A percentile compares a stretch with the other conserved stretches of the same genome.
These are phyloP conservation scores for Hyperoplus lanceolatus DNA, from an alignment of 2,797 vertebrate species.

Conservation along the genomic window DNA sequence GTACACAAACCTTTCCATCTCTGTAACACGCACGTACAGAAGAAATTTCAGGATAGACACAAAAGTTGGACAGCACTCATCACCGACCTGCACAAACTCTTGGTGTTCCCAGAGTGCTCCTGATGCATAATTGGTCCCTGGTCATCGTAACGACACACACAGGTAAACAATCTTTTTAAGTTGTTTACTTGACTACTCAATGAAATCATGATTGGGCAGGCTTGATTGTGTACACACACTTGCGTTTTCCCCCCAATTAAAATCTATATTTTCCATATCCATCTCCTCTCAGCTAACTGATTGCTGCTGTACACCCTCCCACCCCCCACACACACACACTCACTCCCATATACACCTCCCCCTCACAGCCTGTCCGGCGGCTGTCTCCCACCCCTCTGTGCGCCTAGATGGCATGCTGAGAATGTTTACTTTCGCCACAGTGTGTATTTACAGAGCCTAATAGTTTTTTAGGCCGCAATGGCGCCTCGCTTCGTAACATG, in stretches of 20 bases:
- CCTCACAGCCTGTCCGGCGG: constrained; percentile 70
- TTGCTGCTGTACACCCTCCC: constrained; percentile 53
- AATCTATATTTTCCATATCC: constrained; percentile 76
- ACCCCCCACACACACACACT: constrained; percentile 42
- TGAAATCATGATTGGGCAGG: constrained; percentile 42
- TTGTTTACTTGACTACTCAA: constrained; percentile 66
- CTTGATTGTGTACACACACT: constrained; percentile 48
- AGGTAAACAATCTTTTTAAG: constrained; percentile 63
- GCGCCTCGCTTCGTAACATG: constrained; percentile 84
- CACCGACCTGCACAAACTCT: constrained; percentile 53
- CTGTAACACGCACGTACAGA: constrained; percentile 13
- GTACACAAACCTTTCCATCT: constrained; percentile 23
- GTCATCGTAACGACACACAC: constrained; percentile 46
- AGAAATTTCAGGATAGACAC: constrained; percentile 29
- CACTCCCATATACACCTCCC: constrained; percentile 58
- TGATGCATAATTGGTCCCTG: constrained; percentile 46
- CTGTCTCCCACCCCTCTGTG: constrained; percentile 84
- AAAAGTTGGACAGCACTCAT: constrained; percentile 38
- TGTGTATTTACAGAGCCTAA: constrained; percentile 87
- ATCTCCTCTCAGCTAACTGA: constrained; percentile 63
- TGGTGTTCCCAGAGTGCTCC: constrained; percentile 42
- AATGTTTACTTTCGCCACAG: constrained; percentile 86
- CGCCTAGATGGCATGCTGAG: constrained; percentile 83
- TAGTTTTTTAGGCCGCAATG: constrained; percentile 88
- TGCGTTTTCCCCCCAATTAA: constrained; percentile 49